A percentile compares a stretch with the other conserved stretches of the same genome.
Conservation (phyloP, 2,113 vertebrate species). For the Chaetops frenatus region DNA sequence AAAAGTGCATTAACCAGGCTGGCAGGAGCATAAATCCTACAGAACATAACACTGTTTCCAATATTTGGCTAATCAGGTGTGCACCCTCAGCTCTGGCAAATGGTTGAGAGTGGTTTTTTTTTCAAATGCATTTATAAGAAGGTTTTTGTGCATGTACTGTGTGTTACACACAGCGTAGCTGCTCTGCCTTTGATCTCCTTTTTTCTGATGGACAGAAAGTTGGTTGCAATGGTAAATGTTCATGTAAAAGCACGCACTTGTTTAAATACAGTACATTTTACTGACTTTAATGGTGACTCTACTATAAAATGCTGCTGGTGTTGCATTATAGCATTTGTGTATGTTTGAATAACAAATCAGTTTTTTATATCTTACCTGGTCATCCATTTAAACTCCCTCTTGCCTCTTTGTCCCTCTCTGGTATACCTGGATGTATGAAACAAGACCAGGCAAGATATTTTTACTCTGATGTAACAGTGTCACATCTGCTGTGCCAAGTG, state of each 20-base stretch:
- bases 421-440: background rate
- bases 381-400: background rate
- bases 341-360: background rate
- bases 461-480: background rate
- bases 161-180: background rate
- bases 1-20: background rate
- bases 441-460: background rate
- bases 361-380: background rate
- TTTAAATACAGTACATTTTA: background rate
- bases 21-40: background rate
- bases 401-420: background rate
- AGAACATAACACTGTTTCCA: background rate
- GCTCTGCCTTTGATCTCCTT: background rate
- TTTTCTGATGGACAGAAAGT: background rate
- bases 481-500: background rate
- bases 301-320: background rate
- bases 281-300: background rate
- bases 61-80: background rate
- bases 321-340: background rate
- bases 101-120: background rate
- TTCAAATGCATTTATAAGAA: background rate
- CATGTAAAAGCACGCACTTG: background rate
- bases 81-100: background rate
- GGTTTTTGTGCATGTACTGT: background rate
- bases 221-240: background rate